Conservation (phyloP, 2,888 invertebrate species). For the Zygothrica quintamaculata region DNA sequence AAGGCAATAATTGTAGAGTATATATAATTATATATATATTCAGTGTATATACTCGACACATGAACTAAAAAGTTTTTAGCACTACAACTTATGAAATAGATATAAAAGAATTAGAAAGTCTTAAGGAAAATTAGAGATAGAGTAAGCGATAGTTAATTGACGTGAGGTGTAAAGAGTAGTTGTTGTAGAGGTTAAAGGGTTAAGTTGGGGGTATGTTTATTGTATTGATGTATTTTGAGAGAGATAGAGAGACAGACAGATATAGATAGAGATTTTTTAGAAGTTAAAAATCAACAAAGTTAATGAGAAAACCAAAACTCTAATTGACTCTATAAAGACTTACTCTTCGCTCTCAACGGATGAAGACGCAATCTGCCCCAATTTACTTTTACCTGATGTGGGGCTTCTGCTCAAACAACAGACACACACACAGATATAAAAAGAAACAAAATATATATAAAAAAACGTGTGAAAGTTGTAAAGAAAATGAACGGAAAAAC, state of each 20-base stretch:
- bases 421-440: conserved; percentile 66
- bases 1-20: conserved; percentile 57
- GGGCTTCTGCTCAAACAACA: conserved; percentile 81
- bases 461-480: conserved; percentile 49
- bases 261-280: conserved; percentile 45
- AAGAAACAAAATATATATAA: conserved; percentile 62
- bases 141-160: conserved; percentile 11
- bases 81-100: conserved; percentile 49
- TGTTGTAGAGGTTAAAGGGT: conserved; percentile 13
- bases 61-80: conserved; percentile 49
- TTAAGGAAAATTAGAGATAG: conserved; percentile 11
- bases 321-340: conserved; percentile 73
- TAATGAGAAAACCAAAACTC: conserved; percentile 70
- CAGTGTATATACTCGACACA: conserved; percentile 26
- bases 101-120: conserved; percentile 10
- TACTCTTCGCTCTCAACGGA: conserved; percentile 83
- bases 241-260: conserved; percentile 33
- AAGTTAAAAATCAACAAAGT: conserved; percentile 72
- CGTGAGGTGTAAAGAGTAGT: conserved; percentile 30
- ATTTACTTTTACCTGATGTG: conserved; percentile 82
- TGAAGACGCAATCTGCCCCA: conserved; percentile 82
- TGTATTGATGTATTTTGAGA: too few relatives aligned
- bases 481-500: conserved; percentile 40
- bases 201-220: conserved; percentile 24
- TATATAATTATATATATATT: too few relatives aligned